A percentile compares a stretch with the other conserved stretches of the same genome.
Conservation (phyloP, 2,888 invertebrate species). For the Parthenolecanium corni region DNA sequence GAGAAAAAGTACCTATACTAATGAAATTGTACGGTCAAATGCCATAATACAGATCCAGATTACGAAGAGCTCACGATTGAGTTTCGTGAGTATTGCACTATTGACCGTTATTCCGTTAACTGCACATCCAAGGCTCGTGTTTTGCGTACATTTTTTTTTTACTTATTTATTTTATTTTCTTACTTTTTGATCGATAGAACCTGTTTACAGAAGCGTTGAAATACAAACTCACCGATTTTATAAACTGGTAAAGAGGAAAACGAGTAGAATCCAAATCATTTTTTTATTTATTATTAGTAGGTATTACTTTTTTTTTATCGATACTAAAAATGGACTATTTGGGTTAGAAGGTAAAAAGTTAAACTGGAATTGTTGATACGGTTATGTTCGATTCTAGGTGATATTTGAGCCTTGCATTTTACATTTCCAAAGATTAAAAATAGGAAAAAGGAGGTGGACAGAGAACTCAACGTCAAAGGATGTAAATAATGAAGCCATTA, state of each 20-base stretch:
- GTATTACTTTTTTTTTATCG: background rate
- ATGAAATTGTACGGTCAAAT: constrained; percentile 13
- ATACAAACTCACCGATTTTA: too few relatives aligned
- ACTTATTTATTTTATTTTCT: too few relatives aligned
- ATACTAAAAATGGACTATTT: background rate
- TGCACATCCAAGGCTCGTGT: background rate
- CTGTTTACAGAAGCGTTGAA: too few relatives aligned
- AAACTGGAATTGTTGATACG: background rate
- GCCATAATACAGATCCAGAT: constrained; percentile 10
- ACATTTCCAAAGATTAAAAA: too few relatives aligned
- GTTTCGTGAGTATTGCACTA: constrained; percentile 8
- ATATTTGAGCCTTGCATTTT: background rate
- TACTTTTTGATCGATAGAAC: too few relatives aligned
- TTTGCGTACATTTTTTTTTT: too few relatives aligned
- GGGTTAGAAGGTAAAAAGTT: background rate
- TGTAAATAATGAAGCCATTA: too few relatives aligned
- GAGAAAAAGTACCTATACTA: background rate
- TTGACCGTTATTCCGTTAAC: constrained; percentile 7
- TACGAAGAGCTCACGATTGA: constrained; percentile 6
- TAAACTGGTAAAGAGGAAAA: too few relatives aligned
- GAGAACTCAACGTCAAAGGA: too few relatives aligned
- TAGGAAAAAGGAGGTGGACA: too few relatives aligned
- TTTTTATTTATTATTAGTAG: background rate
- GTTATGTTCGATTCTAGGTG: background rate
- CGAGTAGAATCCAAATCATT: background rate